Evolutionary conservation across 2,888 invertebrate species (phyloP).

Genomic region (Ichneumon xanthorius): DNA sequence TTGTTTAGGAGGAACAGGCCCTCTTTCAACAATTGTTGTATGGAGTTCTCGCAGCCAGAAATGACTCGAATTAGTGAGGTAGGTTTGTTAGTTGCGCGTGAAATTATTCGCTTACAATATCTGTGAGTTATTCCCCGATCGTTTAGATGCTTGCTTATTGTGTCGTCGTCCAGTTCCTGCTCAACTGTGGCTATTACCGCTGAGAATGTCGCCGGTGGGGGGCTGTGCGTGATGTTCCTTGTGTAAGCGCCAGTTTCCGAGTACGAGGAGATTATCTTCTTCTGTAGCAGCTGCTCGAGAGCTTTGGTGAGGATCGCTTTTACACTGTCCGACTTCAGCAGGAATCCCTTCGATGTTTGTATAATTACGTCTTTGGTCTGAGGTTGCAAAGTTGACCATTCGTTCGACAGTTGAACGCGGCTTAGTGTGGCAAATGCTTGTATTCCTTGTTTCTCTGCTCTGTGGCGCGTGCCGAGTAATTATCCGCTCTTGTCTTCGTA

Average conservation of each 20-base stretch:
- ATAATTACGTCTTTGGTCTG: neutral
- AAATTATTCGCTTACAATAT: constrained; percentile 27
- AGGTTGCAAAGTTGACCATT: neutral
- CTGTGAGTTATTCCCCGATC: neutral
- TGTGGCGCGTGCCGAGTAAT: too few species aligned
- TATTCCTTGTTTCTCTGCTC: constrained; percentile 4
- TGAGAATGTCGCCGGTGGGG: neutral
- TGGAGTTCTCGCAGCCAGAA: constrained; percentile 31
- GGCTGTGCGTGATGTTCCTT: neutral
- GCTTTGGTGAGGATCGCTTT: neutral
- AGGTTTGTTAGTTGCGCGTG: constrained; percentile 47
- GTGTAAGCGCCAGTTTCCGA: neutral
- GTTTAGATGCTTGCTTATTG: neutral
- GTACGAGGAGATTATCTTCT: neutral
- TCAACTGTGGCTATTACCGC: constrained; percentile 8
- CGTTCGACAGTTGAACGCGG: constrained; percentile 9
- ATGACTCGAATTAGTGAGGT: constrained; percentile 28
- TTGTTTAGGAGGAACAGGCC: constrained; percentile 35
- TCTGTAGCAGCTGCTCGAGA: neutral
- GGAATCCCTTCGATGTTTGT: constrained; percentile 21
- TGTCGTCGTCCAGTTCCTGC: neutral
- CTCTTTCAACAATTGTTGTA: constrained; percentile 30
- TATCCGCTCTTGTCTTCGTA: neutral
- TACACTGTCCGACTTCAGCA: constrained; percentile 1
- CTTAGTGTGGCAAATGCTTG: constrained; percentile 2